These are phyloP conservation scores for Microtus ochrogaster DNA, from an alignment of 2,113 vertebrate genomes.

Conservation along the genomic window DNA sequence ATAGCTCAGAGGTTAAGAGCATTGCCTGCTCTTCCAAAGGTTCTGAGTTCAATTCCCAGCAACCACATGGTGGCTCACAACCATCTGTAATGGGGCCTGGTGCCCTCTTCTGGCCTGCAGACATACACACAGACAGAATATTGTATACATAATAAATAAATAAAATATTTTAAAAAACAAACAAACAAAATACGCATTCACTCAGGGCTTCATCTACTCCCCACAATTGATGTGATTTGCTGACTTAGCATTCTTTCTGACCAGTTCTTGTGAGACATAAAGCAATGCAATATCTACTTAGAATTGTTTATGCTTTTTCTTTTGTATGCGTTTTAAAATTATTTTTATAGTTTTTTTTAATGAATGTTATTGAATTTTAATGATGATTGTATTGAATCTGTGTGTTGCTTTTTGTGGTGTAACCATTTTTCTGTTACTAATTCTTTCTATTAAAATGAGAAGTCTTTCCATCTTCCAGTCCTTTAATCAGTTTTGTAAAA, in stretches of 20 bases:
- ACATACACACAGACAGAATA: no score
- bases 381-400: no score
- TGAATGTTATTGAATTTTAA: not conserved
- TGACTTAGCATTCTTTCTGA: not conserved
- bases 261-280: not conserved
- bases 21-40: no score
- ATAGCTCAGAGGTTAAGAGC: no score
- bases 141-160: no score
- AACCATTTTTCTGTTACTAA: not conserved
- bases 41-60: no score
- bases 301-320: not conserved
- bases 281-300: not conserved
- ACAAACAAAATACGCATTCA: no score
- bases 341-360: not conserved
- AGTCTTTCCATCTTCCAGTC: not conserved
- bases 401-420: not conserved
- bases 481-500: not conserved
- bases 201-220: not conserved
- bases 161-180: no score
- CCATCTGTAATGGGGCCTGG: no score
- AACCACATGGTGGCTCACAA: no score
- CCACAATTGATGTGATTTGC: not conserved
- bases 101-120: no score
- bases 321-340: not conserved
- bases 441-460: not conserved